These are phyloP conservation scores for Diaperis boleti DNA, from an alignment of 2,888 invertebrate species.

Conservation along the genomic window DNA sequence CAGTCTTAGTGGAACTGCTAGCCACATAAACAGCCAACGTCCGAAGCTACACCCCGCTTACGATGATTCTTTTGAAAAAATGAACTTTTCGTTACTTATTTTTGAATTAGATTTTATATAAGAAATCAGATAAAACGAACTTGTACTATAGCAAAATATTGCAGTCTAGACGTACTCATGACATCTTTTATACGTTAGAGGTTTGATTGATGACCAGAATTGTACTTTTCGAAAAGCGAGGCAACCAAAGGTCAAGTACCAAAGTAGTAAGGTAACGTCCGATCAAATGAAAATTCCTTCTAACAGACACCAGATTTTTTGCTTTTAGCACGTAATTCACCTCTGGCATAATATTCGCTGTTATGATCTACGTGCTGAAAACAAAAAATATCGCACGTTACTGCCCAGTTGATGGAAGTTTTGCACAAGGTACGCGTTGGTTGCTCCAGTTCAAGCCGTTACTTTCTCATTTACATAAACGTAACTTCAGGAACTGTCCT, in stretches of 20 bases:
- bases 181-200: slow-evolving; percentile 13
- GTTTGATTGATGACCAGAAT: slow-evolving; percentile 8
- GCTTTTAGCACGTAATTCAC: too few relatives aligned
- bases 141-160: slow-evolving; percentile 41
- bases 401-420: too few relatives aligned
- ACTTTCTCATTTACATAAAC: slow-evolving; percentile 35
- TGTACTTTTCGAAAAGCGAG: slow-evolving; percentile 3
- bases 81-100: slow-evolving; percentile 41
- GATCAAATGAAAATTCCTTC: too few relatives aligned
- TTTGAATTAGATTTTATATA: slow-evolving; percentile 54
- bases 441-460: slow-evolving; percentile 17
- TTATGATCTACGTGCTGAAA: too few relatives aligned
- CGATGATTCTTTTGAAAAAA: slow-evolving; percentile 40
- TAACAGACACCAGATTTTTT: too few relatives aligned
- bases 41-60: slow-evolving; percentile 46
- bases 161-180: slow-evolving; percentile 23
- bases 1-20: slow-evolving; percentile 63
- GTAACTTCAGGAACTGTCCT: slow-evolving; percentile 47
- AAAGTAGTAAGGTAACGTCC: too few relatives aligned
- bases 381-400: too few relatives aligned
- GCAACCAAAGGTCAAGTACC: slow-evolving; percentile 4
- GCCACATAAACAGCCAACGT: slow-evolving; percentile 56
- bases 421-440: slow-evolving; percentile 21
- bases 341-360: too few relatives aligned
- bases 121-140: slow-evolving; percentile 34